Evolutionary conservation across 2,797 vertebrate genomes (phyloP).

Genomic region (Lepilemur ruficaudatus): DNA sequence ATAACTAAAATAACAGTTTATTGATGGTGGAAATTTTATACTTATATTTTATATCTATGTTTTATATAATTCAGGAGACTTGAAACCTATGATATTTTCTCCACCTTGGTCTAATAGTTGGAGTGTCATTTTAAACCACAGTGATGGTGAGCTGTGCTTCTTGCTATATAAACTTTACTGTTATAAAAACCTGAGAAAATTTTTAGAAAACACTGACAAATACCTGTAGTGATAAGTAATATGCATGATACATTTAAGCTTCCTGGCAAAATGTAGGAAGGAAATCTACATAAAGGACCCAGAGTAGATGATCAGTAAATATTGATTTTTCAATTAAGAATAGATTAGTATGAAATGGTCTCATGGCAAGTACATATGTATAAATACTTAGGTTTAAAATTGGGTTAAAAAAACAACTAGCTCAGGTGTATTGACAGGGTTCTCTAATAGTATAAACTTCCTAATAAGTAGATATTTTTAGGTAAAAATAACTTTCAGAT

Average conservation of each 20-base stretch:
- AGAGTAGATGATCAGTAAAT: neutral
- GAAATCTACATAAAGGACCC: neutral
- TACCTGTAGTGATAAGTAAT: neutral
- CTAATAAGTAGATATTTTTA: neutral
- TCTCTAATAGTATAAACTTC: neutral
- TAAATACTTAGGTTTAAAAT: neutral
- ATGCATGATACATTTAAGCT: neutral
- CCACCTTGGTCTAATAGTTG: neutral
- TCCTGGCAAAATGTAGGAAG: neutral
- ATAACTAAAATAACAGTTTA: neutral
- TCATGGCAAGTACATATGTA: neutral
- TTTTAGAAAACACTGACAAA: neutral
- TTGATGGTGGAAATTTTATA: neutral
- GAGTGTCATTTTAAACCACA: neutral
- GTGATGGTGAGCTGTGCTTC: neutral
- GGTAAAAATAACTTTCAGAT: neutral
- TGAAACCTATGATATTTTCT: neutral
- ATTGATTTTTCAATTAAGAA: neutral
- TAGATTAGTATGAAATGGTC: neutral
- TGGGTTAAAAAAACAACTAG: neutral
- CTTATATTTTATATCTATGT: neutral
- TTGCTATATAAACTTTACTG: neutral
- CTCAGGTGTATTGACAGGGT: neutral
- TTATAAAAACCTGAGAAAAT: neutral
- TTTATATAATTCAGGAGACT: neutral